A percentile compares a stretch with the other conserved stretches of the same genome.
phyloP scores from a whole-genome alignment of 2,113 vertebrate genomes.

The Paradoxurus hermaphroditus region DNA sequence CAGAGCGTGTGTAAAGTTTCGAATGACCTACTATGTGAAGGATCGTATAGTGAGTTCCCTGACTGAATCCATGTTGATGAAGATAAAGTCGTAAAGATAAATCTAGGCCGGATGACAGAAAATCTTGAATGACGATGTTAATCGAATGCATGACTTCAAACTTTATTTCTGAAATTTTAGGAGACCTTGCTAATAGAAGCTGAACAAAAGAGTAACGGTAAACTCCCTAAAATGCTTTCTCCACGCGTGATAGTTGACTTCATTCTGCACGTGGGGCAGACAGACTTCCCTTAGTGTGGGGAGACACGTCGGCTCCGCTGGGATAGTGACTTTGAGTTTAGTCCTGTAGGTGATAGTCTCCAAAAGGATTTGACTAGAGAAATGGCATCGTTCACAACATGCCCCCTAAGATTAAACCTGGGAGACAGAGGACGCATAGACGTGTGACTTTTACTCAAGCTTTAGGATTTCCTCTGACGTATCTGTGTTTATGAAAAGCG shows the following conservation, averaged over 20 bases:
- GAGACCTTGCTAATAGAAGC: not conserved
- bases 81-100: not conserved
- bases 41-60: not conserved
- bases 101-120: not conserved
- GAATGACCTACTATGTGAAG: not conserved
- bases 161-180: not conserved
- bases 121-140: not conserved
- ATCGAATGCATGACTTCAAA: not conserved
- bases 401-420: not conserved
- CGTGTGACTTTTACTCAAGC: not conserved
- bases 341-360: not conserved
- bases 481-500: not conserved
- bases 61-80: not conserved
- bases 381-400: not conserved
- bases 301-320: not conserved
- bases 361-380: not conserved
- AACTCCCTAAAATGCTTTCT: not conserved
- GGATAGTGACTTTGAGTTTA: not conserved
- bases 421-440: not conserved
- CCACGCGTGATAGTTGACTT: not conserved
- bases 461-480: not conserved
- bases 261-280: not conserved
- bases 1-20: not conserved
- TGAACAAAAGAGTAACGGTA: not conserved
- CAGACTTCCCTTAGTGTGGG: not conserved